phyloP scores from a whole-genome alignment of 2,888 invertebrate genomes.

The Rotaria macrura region DNA sequence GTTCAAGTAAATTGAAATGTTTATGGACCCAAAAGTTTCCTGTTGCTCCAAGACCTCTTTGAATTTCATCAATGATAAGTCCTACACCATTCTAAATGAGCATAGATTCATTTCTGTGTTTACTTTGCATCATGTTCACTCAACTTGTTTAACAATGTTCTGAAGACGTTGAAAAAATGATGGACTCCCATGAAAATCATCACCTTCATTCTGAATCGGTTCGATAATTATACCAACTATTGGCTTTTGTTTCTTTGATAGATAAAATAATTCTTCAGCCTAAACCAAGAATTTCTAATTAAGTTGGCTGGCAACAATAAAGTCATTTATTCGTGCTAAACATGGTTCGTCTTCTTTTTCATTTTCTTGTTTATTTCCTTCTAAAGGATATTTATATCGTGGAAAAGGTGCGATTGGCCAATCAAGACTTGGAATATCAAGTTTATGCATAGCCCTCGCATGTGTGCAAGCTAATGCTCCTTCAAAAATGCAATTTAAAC shows the following conservation, averaged over 20 bases:
- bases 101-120: neutral
- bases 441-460: conserved; percentile 85
- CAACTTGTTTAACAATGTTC: conserved; percentile 65
- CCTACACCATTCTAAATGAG: conserved; percentile 61
- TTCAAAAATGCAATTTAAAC: conserved; percentile 53
- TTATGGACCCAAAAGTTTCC: conserved; percentile 97
- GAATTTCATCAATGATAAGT: conserved; percentile 86
- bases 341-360: conserved; percentile 67
- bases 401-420: conserved; percentile 92
- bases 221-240: conserved; percentile 85
- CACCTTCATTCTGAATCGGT: conserved; percentile 93
- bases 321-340: conserved; percentile 50
- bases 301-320: no score
- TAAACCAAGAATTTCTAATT: neutral
- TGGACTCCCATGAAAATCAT: conserved; percentile 81
- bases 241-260: conserved; percentile 53
- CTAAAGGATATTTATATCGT: conserved; percentile 77
- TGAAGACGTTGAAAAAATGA: conserved; percentile 77
- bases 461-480: conserved; percentile 57
- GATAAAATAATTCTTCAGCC: conserved; percentile 28
- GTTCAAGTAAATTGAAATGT: conserved; percentile 68
- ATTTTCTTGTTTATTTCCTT: conserved; percentile 68
- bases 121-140: neutral
- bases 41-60: conserved; percentile 89
- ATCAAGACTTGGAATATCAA: conserved; percentile 82